Evolutionary conservation across 2,113 vertebrate species (phyloP).

Genomic region (Chamaea fasciata): DNA sequence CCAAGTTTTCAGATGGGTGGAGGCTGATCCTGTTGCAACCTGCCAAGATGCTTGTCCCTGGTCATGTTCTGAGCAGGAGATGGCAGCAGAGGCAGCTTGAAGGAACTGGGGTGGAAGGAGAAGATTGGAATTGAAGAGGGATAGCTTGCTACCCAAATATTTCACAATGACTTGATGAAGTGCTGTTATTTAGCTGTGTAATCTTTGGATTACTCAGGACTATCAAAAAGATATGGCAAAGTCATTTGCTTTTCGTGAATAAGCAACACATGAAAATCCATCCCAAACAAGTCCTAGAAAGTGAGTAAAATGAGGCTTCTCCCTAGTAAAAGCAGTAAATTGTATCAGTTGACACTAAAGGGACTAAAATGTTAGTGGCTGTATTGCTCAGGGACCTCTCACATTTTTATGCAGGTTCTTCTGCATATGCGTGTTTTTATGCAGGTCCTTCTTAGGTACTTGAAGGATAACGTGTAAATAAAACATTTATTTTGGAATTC

Average conservation of each 20-base stretch:
- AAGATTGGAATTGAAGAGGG: not conserved
- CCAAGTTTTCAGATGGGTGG: not conserved
- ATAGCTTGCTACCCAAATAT: not conserved
- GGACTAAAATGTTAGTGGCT: not conserved
- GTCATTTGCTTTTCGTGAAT: not conserved
- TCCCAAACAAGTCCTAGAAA: not conserved
- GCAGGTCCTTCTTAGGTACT: not conserved
- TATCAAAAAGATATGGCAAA: not conserved
- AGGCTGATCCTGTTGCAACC: not conserved
- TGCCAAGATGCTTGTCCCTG: not conserved
- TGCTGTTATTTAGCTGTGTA: not conserved
- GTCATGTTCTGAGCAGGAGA: not conserved
- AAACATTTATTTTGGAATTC: not conserved
- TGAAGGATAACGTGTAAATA: not conserved
- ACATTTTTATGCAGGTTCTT: not conserved
- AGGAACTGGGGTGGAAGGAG: not conserved
- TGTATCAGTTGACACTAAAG: not conserved
- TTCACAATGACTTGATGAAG: not conserved
- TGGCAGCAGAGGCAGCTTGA: conserved; percentile 34
- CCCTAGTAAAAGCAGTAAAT: not conserved
- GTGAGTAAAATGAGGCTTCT: not conserved
- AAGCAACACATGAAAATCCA: not conserved
- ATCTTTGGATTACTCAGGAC: not conserved
- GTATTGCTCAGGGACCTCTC: not conserved
- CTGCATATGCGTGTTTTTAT: not conserved